phyloP scores from a whole-genome alignment of 2,113 vertebrate species.

The Cathartes aura region DNA sequence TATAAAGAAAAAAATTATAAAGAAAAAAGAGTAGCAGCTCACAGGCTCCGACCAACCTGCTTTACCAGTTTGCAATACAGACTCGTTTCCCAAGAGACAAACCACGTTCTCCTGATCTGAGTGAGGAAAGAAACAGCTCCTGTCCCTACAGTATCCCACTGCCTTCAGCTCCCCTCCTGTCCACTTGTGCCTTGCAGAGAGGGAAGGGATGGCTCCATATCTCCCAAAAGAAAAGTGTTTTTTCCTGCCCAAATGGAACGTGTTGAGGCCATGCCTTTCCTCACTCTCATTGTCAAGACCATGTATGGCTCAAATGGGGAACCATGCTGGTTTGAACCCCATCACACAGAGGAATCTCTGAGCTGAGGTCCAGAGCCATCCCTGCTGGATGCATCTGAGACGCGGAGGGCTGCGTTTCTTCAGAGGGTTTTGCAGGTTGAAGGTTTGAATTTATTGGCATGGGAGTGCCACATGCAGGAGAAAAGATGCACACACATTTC shows the following conservation, averaged over 20 bases:
- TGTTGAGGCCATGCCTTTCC: background rate
- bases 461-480: slow-evolving; percentile 30
- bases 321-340: background rate
- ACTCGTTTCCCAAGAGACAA: background rate
- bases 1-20: background rate
- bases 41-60: background rate
- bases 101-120: rapidly evolving
- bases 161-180: background rate
- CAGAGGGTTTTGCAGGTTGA: background rate
- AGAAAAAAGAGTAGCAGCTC: background rate
- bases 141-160: background rate
- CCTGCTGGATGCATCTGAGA: background rate
- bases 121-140: background rate
- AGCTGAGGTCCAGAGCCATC: background rate
- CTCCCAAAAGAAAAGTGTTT: rapidly evolving
- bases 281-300: background rate
- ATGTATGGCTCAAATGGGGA: rapidly evolving
- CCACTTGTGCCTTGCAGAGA: background rate
- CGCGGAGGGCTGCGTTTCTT: rapidly evolving
- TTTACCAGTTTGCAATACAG: background rate
- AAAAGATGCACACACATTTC: background rate
- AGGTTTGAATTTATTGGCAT: background rate
- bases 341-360: background rate
- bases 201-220: background rate
- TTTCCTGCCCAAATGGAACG: background rate